Percentiles rank a stretch among this genome's conserved stretches.
Conservation (phyloP, 2,888 invertebrate species). For the Adelognathus sp. region DNA sequence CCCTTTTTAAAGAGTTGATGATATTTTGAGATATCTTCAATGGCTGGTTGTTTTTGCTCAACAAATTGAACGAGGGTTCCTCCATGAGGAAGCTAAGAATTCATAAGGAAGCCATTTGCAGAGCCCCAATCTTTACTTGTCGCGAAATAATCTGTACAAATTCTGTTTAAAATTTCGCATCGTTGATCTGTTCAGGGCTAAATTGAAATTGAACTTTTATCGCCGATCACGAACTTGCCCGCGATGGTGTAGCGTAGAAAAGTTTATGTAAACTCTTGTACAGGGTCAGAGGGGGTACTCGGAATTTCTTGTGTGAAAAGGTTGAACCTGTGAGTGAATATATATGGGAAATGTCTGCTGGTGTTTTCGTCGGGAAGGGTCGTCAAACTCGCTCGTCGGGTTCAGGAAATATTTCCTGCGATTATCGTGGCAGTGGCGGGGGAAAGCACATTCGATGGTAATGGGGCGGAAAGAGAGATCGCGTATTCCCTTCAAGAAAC, state of each 20-base stretch:
- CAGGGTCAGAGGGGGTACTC: neutral
- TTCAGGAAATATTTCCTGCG: constrained; percentile 58
- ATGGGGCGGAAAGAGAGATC: constrained; percentile 48
- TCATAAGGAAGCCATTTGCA: too few species aligned
- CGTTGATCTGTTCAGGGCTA: too few species aligned
- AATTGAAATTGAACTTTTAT: too few species aligned
- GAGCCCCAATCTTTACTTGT: too few species aligned
- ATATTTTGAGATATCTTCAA: too few species aligned
- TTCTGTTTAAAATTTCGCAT: too few species aligned
- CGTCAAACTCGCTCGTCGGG: constrained; percentile 40
- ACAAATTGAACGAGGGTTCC: too few species aligned
- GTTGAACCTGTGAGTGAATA: neutral
- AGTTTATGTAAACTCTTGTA: constrained; percentile 7
- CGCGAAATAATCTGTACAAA: too few species aligned
- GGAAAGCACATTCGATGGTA: constrained; percentile 54
- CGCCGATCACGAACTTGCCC: too few species aligned
- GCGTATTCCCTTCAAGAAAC: constrained; percentile 30
- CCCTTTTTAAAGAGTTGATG: too few species aligned
- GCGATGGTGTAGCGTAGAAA: neutral
- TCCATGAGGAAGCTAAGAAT: too few species aligned
- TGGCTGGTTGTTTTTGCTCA: too few species aligned
- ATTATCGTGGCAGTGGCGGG: constrained; percentile 48
- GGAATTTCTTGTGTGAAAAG: neutral
- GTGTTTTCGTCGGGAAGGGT: constrained; percentile 19
- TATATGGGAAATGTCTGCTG: neutral